Conservation (phyloP, 1,140 invertebrate species). For the Apis cerana region DNA sequence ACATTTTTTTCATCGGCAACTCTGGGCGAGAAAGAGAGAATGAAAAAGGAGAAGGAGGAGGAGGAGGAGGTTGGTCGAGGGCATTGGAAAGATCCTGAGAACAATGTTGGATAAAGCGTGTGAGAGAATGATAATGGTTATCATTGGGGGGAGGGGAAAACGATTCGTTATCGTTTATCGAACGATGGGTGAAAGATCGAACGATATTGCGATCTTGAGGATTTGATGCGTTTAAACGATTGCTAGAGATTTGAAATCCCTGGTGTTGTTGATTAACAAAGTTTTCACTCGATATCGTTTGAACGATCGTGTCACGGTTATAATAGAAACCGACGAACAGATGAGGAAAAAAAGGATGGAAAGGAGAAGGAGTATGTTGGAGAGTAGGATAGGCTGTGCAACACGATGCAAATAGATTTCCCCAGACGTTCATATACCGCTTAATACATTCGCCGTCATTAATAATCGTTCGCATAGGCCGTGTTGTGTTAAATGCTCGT, state of each 20-base stretch:
- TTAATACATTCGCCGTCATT: conserved; percentile 55
- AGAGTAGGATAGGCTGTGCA: neutral
- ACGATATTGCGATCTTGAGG: neutral
- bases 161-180: neutral
- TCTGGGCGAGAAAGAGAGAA: conserved; percentile 51
- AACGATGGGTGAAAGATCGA: neutral
- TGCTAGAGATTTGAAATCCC: neutral
- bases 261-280: neutral
- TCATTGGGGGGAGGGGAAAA: neutral
- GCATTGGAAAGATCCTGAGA: conserved; percentile 42
- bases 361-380: neutral
- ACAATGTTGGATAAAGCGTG: conserved; percentile 21
- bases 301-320: neutral
- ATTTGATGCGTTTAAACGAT: too few relatives aligned
- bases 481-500: conserved; percentile 62
- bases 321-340: neutral
- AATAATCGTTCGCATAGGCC: conserved; percentile 47
- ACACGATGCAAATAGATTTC: conserved; percentile 40
- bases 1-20: conserved; percentile 76
- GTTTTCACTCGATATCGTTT: neutral
- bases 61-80: conserved; percentile 42
- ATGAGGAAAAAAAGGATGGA: neutral
- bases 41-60: neutral
- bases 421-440: conserved; percentile 35
- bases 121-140: conserved; percentile 26